Evolutionary conservation across 2,888 invertebrate species (phyloP), one percentile per base, ranked within the genome.

Genomic region (Notodonta dromedarius): DNA sequence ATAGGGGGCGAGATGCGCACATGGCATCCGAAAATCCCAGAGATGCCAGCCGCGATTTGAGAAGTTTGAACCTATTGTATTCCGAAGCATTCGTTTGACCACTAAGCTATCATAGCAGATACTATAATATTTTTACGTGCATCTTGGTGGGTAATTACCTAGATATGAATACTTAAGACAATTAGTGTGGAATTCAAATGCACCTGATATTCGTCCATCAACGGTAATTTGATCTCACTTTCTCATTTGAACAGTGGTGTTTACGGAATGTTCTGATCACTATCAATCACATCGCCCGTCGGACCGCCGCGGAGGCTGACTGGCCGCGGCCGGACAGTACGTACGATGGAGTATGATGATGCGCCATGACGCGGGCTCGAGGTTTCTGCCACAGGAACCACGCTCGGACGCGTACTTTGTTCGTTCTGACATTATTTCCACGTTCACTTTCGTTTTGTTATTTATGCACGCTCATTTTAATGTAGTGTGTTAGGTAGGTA

Each of bases 401-500:
- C 85, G 93, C 80, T 91, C 78, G 80, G 88, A 80, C 87, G 91
- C 87, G 79, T 82, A 65, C 86, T 87, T 91, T 93, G 90, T 92
- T 70, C 77, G 73, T 74, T 78, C 79, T 74, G 74, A 80, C 79
- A 83, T 79, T 74, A 78, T 82, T 80, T 80, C 83, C 82, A 84
- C 83, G 78, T 84, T 89, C 87, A 86, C 89, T 92, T 90, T 93
- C 88, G 80, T 86, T 46, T 84, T 77, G 81, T 80, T 76, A 78
- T 78, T 83, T 78, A 74, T 80, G 74, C 73, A 80, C 78, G 83
- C 75, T 78, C 61, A 70, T 62, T 56, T 66, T 55, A 57, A 62
- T 64, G 51, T 35, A 35, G 6, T 24, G 24, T 2, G 24, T 24
- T 24, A 24, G 24, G 2, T 24, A 24, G 24, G 24, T 35, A 65